Base-by-base conservation (phyloP, 2,113 vertebrate species). In the Hypanus sabinus region DNA sequence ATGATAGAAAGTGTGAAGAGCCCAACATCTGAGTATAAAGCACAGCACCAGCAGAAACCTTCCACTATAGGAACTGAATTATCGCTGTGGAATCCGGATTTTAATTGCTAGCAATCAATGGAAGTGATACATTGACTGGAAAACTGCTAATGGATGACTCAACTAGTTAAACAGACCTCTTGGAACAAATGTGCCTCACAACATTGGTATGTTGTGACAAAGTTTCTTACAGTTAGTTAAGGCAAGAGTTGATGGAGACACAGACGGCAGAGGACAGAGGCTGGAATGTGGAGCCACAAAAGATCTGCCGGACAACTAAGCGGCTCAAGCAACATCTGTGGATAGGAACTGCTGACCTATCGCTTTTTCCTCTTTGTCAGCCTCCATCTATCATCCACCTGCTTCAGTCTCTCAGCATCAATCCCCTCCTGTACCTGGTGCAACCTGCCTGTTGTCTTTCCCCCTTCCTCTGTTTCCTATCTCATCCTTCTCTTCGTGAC, bases 41-140 rank as follows among this genome's bases (percentile, higher is more conserved):
- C n/a, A 68, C 62, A 91, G 87, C 27, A 36, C 60, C 8, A 33
- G n/a, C 27, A 90, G 62, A 33, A 62, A 68, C 46, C 30, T 65
- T 7, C 12, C 27, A 68, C 60, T 91, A 91, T 33, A 68, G 57
- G 14, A 65, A 91, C 22, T 91, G n/a, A 91, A 36, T 91, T 91
- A 68, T 68, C 68, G n/a, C 87, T 68, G 36, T 33, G 87, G 87
- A 46, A 33, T 68, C 4, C 9, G 33, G 27, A 36, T 65, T 68
- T 91, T 91, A 68, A 91, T 62, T 68, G 87, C 33, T 91, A 65
- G 68, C 68, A n/a, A 62, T n/a, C 68, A 65, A 91, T 46, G 65
- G 87, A 68, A 91, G 68, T 91, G 87, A 68, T 27, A 65, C 46
- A 62, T 60, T 18, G 14, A 9, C 68, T 33, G 87, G 87, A 36